Evolutionary conservation across 2,113 vertebrate genomes (phyloP).

Genomic region (Stictonetta naevosa): DNA sequence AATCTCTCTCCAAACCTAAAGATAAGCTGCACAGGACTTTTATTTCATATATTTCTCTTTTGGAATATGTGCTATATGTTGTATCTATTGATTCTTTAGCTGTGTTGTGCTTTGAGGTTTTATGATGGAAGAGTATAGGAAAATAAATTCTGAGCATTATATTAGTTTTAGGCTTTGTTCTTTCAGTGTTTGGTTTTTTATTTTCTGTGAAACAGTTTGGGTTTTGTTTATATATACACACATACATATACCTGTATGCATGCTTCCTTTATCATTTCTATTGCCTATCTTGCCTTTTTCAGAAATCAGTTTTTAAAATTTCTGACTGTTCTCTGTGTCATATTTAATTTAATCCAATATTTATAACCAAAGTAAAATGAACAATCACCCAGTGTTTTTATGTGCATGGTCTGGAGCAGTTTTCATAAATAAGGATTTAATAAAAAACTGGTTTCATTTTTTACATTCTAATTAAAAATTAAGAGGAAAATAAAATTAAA

Average conservation of each 20-base stretch:
- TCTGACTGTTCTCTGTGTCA: slow-evolving; percentile 4
- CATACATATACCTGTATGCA: background rate
- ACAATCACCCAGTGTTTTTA: background rate
- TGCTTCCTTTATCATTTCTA: background rate
- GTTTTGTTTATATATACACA: background rate
- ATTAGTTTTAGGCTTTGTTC: background rate
- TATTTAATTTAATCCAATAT: slow-evolving; percentile 52
- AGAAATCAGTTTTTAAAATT: background rate
- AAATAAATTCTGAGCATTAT: slow-evolving; percentile 2
- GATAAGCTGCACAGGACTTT: background rate
- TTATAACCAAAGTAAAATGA: slow-evolving; percentile 45
- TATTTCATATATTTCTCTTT: background rate
- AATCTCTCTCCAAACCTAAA: background rate
- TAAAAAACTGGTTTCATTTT: slow-evolving; percentile 54
- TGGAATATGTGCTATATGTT: background rate
- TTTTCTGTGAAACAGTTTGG: background rate
- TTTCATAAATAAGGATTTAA: slow-evolving; percentile 66
- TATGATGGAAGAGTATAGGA: background rate
- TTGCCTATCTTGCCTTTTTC: background rate
- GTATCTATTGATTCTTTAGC: background rate
- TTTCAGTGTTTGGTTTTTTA: slow-evolving; percentile 17
- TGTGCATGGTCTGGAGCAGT: slow-evolving; percentile 36
- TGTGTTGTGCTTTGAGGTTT: background rate
- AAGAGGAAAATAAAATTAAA: background rate
- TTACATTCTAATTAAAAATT: slow-evolving; percentile 65